phyloP scores from a whole-genome alignment of 2,113 vertebrate species.

The Gobio gobio region DNA sequence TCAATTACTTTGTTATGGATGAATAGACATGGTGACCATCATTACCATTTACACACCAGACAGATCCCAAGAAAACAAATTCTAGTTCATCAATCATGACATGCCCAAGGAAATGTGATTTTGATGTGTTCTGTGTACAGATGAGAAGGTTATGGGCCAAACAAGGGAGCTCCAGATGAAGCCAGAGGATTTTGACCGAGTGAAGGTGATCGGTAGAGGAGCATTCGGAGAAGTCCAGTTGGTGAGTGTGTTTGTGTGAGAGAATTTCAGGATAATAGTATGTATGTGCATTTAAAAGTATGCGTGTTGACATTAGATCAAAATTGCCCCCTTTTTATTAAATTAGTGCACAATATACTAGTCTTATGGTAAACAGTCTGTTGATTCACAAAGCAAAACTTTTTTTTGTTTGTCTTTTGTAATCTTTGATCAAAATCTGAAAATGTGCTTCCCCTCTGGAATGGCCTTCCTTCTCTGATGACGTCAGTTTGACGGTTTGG shows the following conservation, averaged over 20 bases:
- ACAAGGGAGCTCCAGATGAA: slow-evolving; percentile 93
- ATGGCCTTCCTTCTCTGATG: too few species aligned
- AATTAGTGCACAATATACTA: too few species aligned
- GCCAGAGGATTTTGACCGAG: slow-evolving; percentile 97
- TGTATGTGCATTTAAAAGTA: background rate
- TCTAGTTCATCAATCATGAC: background rate
- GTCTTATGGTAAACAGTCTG: too few species aligned
- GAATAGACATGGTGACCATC: too few species aligned
- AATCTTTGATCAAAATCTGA: too few species aligned
- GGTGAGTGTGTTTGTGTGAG: slow-evolving; percentile 77
- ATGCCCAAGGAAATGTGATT: background rate
- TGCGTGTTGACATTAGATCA: background rate
- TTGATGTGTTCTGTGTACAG: slow-evolving; percentile 68
- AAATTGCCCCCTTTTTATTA: background rate
- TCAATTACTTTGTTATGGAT: background rate
- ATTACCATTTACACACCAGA: background rate
- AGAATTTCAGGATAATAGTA: background rate
- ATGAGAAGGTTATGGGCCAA: slow-evolving; percentile 90
- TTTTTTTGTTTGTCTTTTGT: too few species aligned
- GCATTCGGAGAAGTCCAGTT: slow-evolving; percentile 98
- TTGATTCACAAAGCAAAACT: too few species aligned
- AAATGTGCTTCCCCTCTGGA: too few species aligned
- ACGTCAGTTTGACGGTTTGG: too few species aligned
- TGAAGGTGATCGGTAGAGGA: slow-evolving; percentile 97
- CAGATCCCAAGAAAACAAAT: background rate